A percentile compares a stretch with the other conserved stretches of the same genome.
These are phyloP conservation scores for Alosa alosa DNA, from an alignment of 2,113 vertebrate species.

Conservation along the genomic window DNA sequence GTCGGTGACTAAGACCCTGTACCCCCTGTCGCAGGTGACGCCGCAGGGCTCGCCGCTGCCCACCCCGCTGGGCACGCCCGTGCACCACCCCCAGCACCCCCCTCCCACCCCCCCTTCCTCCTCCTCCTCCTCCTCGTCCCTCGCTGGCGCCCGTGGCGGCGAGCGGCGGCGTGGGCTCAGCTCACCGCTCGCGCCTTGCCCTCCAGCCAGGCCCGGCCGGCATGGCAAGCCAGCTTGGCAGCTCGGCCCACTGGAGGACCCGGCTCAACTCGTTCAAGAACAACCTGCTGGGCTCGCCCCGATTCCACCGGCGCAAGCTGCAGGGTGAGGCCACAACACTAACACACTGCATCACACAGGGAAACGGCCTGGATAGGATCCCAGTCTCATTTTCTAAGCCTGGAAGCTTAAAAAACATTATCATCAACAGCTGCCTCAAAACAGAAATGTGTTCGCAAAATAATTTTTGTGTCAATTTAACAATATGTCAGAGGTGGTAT, in stretches of 20 bases:
- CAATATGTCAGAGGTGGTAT: too few relatives aligned
- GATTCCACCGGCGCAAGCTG: slow-evolving; percentile 90
- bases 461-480: too few relatives aligned
- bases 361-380: too few relatives aligned
- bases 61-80: slow-evolving; percentile 81
- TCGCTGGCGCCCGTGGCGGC: too few relatives aligned
- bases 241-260: slow-evolving; percentile 84
- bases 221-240: too few relatives aligned
- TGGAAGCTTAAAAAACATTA: too few relatives aligned
- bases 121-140: slow-evolving; percentile 76
- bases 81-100: slow-evolving; percentile 73
- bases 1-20: slow-evolving; percentile 77
- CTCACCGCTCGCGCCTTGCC: slow-evolving; percentile 82
- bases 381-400: too few relatives aligned
- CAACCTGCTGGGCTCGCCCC: slow-evolving; percentile 87
- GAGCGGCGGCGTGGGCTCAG: slow-evolving; percentile 71
- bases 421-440: too few relatives aligned
- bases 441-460: too few relatives aligned
- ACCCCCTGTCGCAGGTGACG: slow-evolving; percentile 81
- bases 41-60: slow-evolving; percentile 87
- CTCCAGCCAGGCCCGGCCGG: too few relatives aligned
- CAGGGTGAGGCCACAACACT: slow-evolving; percentile 72
- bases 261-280: slow-evolving; percentile 93
- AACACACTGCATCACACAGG: not conserved
- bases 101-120: slow-evolving; percentile 73